phyloP scores from a whole-genome alignment of 2,113 vertebrate species.

The Eulemur rufifrons region DNA sequence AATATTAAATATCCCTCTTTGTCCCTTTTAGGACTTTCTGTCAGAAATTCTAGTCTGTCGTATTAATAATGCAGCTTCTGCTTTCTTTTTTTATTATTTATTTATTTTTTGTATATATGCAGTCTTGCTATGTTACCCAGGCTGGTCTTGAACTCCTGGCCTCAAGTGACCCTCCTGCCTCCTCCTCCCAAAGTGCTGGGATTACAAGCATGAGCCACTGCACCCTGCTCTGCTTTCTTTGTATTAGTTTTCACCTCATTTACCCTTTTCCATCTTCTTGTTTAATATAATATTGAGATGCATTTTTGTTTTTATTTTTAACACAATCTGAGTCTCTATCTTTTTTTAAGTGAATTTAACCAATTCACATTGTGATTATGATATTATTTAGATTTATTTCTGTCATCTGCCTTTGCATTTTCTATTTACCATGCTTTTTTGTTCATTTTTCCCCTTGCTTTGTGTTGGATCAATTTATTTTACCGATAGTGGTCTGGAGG shows the following conservation, averaged over 20 bases:
- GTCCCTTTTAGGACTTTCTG: constrained; percentile 4
- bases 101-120: too few species aligned
- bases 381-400: not conserved
- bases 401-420: not conserved
- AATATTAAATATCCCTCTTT: not conserved
- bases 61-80: not conserved
- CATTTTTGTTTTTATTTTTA: not conserved
- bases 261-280: not conserved
- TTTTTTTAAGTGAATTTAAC: constrained; percentile 19
- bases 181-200: too few species aligned
- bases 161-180: too few species aligned
- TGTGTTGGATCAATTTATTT: not conserved
- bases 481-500: not conserved
- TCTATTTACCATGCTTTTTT: not conserved
- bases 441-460: not conserved
- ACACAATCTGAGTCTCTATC: not conserved
- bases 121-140: too few species aligned
- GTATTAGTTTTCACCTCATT: not conserved
- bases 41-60: constrained; percentile 1
- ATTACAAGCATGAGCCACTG: too few species aligned
- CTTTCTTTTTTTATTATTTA: not conserved
- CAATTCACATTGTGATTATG: not conserved
- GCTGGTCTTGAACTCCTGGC: too few species aligned
- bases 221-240: not conserved
- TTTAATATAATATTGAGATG: not conserved